Evolutionary conservation across 2,888 invertebrate species (phyloP), one percentile per base, ranked within the genome.

Genomic region (Orchesellides sinensis): DNA sequence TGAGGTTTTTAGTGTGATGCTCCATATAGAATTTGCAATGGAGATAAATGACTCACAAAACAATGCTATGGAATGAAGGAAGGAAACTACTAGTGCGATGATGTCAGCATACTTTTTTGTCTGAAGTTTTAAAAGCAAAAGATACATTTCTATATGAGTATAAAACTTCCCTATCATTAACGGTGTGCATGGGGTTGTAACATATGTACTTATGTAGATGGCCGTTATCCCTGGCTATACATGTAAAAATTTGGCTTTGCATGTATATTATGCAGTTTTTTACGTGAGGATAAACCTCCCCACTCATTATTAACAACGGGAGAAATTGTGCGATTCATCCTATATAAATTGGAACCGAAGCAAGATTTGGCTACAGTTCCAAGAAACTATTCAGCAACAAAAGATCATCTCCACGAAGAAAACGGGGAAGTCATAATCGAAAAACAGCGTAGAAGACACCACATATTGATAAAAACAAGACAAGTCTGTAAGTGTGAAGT

Each of bases 351-450:
- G 12, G 49, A 25, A 21, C 40, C 17, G 49, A n/a, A 61, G 32
- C 14, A 35, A 68, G 49, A 78, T 52, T 78, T 69, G 78, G 69
- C 69, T 63, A 78, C 78, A 78, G 78, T 78, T 78, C 69, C 78
- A 70, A 77, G 25, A 49, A 35, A 35, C 17, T 63, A 63, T 35
- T 78, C 78, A 21, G 27, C 63, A 78, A 78, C 78, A 78, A 78
- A 78, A 69, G 75, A 45, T 40, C 14, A 5, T 29, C 54, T 35
- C 69, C 32, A 54, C 52, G 54, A 54, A 52, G 54, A 32, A 23
- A 17, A n/a, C 32, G 14, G 17, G 23, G 35, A 19, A 21, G 32
- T 6, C 5, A 32, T 5, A 40, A n/a, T 40, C 40, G n/a, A 40
- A 10, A 40, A 40, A n/a, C 40, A 40, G n/a, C 10, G 2, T 40